Conservation (phyloP, 2,797 vertebrate species). For the Thunnus albacares region DNA sequence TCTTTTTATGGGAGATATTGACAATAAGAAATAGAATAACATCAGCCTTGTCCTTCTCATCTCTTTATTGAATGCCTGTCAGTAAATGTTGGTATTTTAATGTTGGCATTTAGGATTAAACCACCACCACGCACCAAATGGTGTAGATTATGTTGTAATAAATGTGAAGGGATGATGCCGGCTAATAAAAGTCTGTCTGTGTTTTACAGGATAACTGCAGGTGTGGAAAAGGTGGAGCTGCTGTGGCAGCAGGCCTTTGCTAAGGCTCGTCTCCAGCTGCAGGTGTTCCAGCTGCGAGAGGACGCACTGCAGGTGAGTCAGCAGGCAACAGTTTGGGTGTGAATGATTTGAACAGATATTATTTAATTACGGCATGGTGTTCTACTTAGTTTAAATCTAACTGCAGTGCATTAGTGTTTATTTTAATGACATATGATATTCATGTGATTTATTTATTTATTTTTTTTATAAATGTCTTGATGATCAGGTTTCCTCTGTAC, state of each 20-base stretch:
- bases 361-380: too few relatives aligned
- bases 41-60: too few relatives aligned
- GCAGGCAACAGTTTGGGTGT: background rate
- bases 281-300: conserved; percentile 74
- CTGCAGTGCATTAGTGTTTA: background rate
- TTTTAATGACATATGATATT: too few relatives aligned
- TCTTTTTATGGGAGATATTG: too few relatives aligned
- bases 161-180: background rate
- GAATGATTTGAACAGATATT: background rate
- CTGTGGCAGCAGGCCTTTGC: conserved; percentile 84
- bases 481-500: background rate
- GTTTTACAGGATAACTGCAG: conserved; percentile 78
- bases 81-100: background rate
- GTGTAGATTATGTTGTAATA: background rate
- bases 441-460: too few relatives aligned
- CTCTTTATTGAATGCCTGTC: too few relatives aligned
- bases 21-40: too few relatives aligned
- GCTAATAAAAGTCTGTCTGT: background rate
- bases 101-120: too few relatives aligned
- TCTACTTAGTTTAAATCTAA: background rate
- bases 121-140: background rate
- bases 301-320: conserved; percentile 78
- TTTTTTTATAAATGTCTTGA: background rate
- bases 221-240: conserved; percentile 84
- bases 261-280: conserved; percentile 76